Evolutionary conservation across 2,113 vertebrate genomes (phyloP).

Genomic region (Excalfactoria chinensis): DNA sequence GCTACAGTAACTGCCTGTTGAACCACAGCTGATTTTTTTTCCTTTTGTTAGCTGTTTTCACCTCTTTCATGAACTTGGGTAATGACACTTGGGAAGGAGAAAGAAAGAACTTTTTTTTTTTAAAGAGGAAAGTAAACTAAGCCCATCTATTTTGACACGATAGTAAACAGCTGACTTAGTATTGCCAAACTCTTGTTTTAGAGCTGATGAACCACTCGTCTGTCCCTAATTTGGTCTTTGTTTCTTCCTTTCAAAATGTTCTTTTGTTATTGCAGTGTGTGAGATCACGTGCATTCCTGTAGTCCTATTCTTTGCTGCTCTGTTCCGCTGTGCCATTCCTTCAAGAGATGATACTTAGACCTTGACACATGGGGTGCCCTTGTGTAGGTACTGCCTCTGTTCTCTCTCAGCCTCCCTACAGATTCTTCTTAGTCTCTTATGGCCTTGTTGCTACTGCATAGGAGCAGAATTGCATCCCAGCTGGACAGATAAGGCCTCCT

Average conservation of each 20-base stretch:
- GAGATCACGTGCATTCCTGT: background rate
- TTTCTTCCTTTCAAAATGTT: slow-evolving; percentile 37
- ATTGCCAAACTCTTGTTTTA: slow-evolving; percentile 40
- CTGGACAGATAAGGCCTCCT: background rate
- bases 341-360: background rate
- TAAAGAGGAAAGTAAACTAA: slow-evolving; percentile 27
- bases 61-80: background rate
- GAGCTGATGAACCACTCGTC: background rate
- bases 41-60: background rate
- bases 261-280: background rate
- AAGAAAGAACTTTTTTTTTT: background rate
- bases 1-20: background rate
- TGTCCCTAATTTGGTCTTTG: background rate
- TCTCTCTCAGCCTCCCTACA: background rate
- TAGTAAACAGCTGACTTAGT: slow-evolving; percentile 13
- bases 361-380: background rate
- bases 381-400: fast-evolving
- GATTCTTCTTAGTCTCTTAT: background rate
- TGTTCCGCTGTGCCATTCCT: background rate
- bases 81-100: background rate
- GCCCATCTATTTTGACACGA: slow-evolving; percentile 17
- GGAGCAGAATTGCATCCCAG: background rate
- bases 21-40: background rate
- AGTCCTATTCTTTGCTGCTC: background rate
- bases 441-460: background rate